Evolutionary conservation across 2,113 vertebrate genomes (phyloP), one percentile per base, ranked within the genome.

Genomic region (Pogona vitticeps): DNA sequence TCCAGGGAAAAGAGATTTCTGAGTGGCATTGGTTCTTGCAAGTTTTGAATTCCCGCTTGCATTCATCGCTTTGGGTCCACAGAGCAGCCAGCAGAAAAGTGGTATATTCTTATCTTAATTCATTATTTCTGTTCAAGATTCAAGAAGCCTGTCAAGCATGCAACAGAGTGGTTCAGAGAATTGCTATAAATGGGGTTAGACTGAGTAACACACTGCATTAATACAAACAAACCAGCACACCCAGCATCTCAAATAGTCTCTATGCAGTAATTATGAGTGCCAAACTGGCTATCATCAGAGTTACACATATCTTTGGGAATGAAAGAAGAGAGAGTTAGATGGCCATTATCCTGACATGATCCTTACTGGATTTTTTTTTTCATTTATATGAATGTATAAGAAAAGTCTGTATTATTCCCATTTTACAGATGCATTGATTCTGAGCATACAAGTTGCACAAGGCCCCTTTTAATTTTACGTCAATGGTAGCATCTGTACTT

Each of bases 21-120:
- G 56, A 31, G 4, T 86, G 86, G 85, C 86, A 83, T 46, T 80
- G 91, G 89, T 86, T 88, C 63, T 80, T 70, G 59, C 14, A 38
- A 6, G 80, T 83, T 80, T 63, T 88, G 83, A 67, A 86, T 80
- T 36, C 59, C 40, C 59, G 3, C 2, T 58, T 33, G 71, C 36
- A n/a, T 67, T 40, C 26, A 40, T 33, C 5, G 3, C 80, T 85
- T 86, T 68, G 85, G 21, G 85, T 13, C 46, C 42, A 31, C 70
- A 38, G 17, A 85, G 70, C 76, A 20, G 78, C 92, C 73, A 33
- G 76, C 78, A 63, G 80, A 87, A 1, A 81, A 63, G 5, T 87
- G 63, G 20, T 33, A 40, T 68, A 38, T 78, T 76, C 68, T 84
- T 85, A 36, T 14, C 14, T 38, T 85, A 84, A 40, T 3, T 79